Evolutionary conservation across 2,113 vertebrate species (phyloP), one percentile per base, ranked within the genome.

Genomic region (Cochlearius cochlearius): DNA sequence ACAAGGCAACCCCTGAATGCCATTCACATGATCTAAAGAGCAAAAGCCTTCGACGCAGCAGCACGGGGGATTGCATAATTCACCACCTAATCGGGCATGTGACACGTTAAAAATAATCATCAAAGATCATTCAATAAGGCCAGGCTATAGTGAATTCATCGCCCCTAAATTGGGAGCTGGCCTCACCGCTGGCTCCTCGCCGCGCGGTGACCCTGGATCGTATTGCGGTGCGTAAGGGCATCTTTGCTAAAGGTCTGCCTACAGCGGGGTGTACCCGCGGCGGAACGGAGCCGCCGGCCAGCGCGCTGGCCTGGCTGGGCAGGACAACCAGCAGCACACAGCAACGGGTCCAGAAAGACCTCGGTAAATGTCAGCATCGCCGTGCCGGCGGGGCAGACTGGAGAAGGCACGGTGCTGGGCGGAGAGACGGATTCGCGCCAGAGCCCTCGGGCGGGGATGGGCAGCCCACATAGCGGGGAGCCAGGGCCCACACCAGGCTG

Each of bases 1-100:
- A 62, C 92, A n/a, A 88, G 95, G 93, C 96, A 94, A 79, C 89
- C 95, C 96, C 95, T 87, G 94, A 23, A 66, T 94, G 92, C 95
- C 94, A 89, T 85, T 49, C 47, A 4, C 89, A 20, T 95, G 92
- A 92, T 10, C 77, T 81, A 94, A 94, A 96, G 95, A 96, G 96
- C 92, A 94, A 32, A 63, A 25, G 77, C 92, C 77, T 64, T 20
- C 5, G 1, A 4, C 10, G 47, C 71, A 5, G 88, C 63, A 29
- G 73, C 34, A 7, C 45, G 3, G 66, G 75, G 43, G 18, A 85
- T 94, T 96, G 91, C 95, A 85, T 96, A 94, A 96, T 91, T 92
- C 91, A 71, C 58, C 81, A 36, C 74, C 89, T 90, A 85, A 91
- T 47, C 49, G 36, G 91, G 81, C 95, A 92, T 95, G 95, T 94